Conservation (phyloP, 2,113 vertebrate species). For the Oreotrochilus melanogaster region DNA sequence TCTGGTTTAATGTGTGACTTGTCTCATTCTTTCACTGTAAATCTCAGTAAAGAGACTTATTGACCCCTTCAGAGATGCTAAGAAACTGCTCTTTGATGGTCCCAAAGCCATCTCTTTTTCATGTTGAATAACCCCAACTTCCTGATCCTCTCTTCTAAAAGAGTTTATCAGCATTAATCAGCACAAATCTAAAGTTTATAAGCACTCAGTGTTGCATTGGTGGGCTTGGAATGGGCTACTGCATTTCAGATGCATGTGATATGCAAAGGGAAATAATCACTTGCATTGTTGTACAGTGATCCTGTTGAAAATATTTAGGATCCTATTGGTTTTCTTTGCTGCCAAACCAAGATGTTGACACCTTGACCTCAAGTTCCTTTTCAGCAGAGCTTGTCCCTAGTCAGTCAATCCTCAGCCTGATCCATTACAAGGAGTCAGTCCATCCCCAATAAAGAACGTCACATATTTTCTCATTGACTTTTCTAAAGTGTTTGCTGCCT, state of each 20-base stretch:
- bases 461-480: background rate
- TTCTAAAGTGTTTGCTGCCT: background rate
- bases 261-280: background rate
- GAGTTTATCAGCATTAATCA: no score
- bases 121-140: accelerated
- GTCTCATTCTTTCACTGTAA: background rate
- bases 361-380: background rate
- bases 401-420: background rate
- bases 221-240: background rate
- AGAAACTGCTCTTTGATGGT: background rate
- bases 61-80: background rate
- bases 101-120: background rate
- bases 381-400: background rate
- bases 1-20: background rate
- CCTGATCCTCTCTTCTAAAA: background rate
- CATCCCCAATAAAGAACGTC: background rate
- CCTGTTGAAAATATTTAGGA: background rate
- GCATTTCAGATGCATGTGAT: background rate
- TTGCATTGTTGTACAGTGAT: background rate
- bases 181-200: background rate
- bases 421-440: background rate
- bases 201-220: background rate
- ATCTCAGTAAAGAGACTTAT: background rate
- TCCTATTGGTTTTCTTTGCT: background rate
- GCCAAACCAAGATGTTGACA: background rate